Conservation (phyloP, 2,888 invertebrate species). For the Plagiodera versicolora region DNA sequence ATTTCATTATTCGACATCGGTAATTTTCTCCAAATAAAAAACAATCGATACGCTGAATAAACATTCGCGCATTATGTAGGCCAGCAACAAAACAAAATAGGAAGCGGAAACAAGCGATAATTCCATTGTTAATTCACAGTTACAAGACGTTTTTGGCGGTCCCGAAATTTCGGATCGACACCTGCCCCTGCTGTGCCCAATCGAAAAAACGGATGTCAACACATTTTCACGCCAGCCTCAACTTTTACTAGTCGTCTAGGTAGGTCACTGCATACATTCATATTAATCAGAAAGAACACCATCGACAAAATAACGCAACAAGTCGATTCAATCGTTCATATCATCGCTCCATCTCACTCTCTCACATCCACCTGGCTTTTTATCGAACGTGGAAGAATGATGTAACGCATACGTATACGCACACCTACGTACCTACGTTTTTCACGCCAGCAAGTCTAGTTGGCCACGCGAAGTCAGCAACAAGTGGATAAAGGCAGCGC, state of each 20-base stretch:
- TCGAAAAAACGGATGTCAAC: background rate
- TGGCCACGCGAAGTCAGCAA: background rate
- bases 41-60: no score
- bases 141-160: background rate
- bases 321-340: conserved; percentile 16
- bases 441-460: conserved; percentile 27
- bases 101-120: no score
- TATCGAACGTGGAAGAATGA: conserved; percentile 12
- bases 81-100: no score
- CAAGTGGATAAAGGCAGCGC: background rate
- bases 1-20: no score
- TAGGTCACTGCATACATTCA: background rate
- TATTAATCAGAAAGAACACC: conserved; percentile 7
- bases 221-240: background rate
- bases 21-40: no score
- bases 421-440: conserved; percentile 30
- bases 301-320: conserved; percentile 13
- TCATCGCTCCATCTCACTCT: conserved; percentile 13
- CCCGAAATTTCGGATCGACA: background rate
- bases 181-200: background rate
- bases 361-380: conserved; percentile 18
- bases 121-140: background rate
- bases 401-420: conserved; percentile 25
- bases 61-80: no score
- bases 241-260: background rate